phyloP scores from a whole-genome alignment of 2,113 vertebrate genomes.

The Chaetodon auriga region DNA sequence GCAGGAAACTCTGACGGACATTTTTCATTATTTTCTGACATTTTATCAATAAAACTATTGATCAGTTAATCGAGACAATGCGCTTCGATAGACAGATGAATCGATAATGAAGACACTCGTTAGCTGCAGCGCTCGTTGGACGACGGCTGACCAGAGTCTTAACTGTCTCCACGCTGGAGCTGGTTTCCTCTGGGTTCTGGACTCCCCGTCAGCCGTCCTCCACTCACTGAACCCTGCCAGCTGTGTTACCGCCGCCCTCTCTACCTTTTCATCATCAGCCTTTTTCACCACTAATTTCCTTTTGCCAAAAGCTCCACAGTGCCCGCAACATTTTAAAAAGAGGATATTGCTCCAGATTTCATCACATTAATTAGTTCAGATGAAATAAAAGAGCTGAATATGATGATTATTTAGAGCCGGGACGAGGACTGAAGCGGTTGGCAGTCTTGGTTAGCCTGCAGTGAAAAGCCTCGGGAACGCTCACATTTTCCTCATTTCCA shows the following conservation, averaged over 20 bases:
- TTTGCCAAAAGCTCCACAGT: conserved; percentile 55
- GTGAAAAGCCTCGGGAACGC: conserved; percentile 52
- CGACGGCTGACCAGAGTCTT: not conserved
- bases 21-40: too few species aligned
- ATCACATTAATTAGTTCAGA: conserved; percentile 70
- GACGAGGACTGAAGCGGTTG: conserved; percentile 16
- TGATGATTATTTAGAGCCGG: conserved; percentile 50
- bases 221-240: conserved; percentile 12
- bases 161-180: too few species aligned
- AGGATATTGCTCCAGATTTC: conserved; percentile 68
- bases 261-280: conserved; percentile 64
- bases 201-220: conserved; percentile 3
- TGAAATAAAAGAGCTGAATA: conserved; percentile 63
- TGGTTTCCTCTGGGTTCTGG: not conserved
- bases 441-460: conserved; percentile 42
- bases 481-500: conserved; percentile 27
- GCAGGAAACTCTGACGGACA: too few species aligned
- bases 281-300: conserved; percentile 45
- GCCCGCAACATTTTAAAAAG: conserved; percentile 49
- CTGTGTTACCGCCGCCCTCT: conserved; percentile 45
- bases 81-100: not conserved
- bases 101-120: too few species aligned
- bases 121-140: not conserved
- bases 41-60: not conserved
- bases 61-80: too few species aligned